Evolutionary conservation across 2,113 vertebrate species (phyloP), one percentile per base, ranked within the genome.

Genomic region (Saguinus imperator): DNA sequence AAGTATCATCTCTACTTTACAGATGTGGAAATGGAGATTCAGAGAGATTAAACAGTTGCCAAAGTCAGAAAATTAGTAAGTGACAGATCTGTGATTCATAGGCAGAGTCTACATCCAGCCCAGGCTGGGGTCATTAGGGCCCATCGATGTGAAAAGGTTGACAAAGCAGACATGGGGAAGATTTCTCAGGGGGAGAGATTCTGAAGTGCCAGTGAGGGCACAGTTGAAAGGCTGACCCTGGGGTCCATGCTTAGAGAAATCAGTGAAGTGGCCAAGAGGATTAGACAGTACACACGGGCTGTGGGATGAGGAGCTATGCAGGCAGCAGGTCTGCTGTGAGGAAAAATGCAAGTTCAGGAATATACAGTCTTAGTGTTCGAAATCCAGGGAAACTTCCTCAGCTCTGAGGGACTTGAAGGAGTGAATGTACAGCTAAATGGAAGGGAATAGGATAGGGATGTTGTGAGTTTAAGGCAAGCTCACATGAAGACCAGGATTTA

Each of bases 271-370:
- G 1, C 79, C 0, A 5, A n/a, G 64, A 48, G 73, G 35, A 32
- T 8, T 48, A n/a, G 75, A 45, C 14, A 35, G 12, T 43, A 7
- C 48, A 32, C 8, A 29, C 84, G 9, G 7, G 0, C 52, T 18
- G 21, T 23, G 61, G 29, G 32, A 8, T 57, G 61, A 7, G 1
- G 0, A 6, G 48, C 29, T 2, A 7, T 8, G 29, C 1, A 8
- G 35, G 32, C 0, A 11, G 10, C 17, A 73, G 16, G 20, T 14
- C 12, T 12, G 10, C 40, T 45, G 37, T 0, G 0, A 48, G 29
- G 18, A 37, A 20, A 17, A 40, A 3, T 37, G 1, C 25, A 11
- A 50, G 35, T 21, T 55, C 1, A 13, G 20, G 40, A 21, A 5
- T 13, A 12, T n/a, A 11, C 8, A 32, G 10, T 61, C 76, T 64